Conservation (phyloP, 1,140 invertebrate species). For the Lepidostoma basale region DNA sequence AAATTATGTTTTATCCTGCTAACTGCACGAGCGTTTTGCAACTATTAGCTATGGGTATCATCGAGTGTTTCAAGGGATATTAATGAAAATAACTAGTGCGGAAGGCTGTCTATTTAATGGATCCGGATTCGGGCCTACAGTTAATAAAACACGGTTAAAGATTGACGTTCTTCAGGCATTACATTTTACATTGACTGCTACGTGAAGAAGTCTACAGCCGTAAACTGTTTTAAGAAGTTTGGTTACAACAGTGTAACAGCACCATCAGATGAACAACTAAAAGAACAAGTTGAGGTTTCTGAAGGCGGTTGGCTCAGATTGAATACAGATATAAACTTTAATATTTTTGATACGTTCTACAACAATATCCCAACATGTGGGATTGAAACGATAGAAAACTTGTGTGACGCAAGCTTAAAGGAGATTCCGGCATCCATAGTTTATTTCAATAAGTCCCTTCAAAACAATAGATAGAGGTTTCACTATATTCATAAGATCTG, state of each 20-base stretch:
- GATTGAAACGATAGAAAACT: constrained; percentile 20
- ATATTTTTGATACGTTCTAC: constrained; percentile 7
- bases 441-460: constrained; percentile 3
- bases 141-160: not conserved
- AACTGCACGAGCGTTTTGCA: constrained; percentile 12
- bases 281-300: constrained; percentile 14
- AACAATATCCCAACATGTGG: constrained; percentile 23
- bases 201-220: not conserved
- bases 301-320: constrained; percentile 17
- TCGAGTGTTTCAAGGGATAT: constrained; percentile 10
- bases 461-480: constrained; percentile 23
- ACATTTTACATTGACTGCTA: not conserved
- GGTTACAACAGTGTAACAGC: constrained; percentile 7
- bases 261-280: not conserved
- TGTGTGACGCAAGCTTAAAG: constrained; percentile 20
- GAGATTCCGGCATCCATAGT: constrained; percentile 16
- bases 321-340: constrained; percentile 6
- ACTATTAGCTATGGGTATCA: constrained; percentile 10
- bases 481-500: not conserved
- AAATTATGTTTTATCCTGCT: constrained; percentile 13
- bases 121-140: not conserved
- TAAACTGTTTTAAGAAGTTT: constrained; percentile 15
- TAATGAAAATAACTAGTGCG: not conserved
- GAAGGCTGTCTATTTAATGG: not conserved
- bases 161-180: not conserved